Base-by-base conservation (phyloP, 1,140 invertebrate genomes). In the Aethina tumida region DNA sequence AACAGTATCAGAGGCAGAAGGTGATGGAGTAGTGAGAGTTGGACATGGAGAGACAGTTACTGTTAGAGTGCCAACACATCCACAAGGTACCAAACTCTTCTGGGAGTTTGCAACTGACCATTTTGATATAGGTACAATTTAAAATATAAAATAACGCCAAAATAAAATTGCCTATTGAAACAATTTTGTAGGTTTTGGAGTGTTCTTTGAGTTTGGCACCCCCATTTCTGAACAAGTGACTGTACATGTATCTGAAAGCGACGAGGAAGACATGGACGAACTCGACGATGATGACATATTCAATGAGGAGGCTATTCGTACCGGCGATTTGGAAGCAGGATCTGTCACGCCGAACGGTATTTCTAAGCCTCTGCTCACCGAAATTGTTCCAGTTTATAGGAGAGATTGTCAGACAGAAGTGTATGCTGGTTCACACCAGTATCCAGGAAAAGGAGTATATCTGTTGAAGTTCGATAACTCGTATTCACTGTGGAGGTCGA, bases 71-170 rank as follows among this genome's bases (percentile, higher is more conserved):
- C 97, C 97, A 9, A 99, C 97, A 0, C 93, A 98, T 62, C 75
- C 84, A 47, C 84, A 92, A 55, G 96, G 95, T 0, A 79, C 82
- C 1, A 88, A 87, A 56, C 66, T 99, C n/a, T 97, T 94, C 63
- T 99, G 96, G 96, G 97, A 99, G 68, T 99, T 99, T 66, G 92
- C 94, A 5, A 99, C 96, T 0, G 97, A 99, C 62, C 80, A 79
- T 53, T 99, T 97, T 63, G 97, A 99, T 59, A 92, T 99, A 53
- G 71, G 71, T 71, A 48, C 20, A 42, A 43, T 29, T 46, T 25
- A 12, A 30, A 35, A 15, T 16, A 24, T 24, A 8, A 4, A 30
- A 30, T 2, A 5, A 30, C 16, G 28, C 5, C 28, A 30, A 14
- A 14, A 14, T 14, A 5, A 12, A 9, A 35, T 21, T 35, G 21